A percentile compares a stretch with the other conserved stretches of the same genome.
Evolutionary conservation across 2,888 invertebrate species (phyloP).

Genomic region (Polietes domitor): DNA sequence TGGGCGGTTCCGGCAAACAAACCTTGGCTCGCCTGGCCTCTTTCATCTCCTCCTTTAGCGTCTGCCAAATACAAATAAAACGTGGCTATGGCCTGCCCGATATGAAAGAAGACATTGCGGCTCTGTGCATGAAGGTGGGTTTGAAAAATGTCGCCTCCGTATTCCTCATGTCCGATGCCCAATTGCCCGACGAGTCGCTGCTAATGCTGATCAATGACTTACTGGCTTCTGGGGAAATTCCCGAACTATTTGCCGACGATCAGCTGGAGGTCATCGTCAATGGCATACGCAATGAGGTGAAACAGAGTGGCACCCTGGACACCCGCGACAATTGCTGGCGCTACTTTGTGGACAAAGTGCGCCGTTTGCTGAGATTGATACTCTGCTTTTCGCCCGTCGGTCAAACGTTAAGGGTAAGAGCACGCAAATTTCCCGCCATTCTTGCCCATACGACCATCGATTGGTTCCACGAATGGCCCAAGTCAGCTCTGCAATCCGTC

Average conservation of each 20-base stretch:
- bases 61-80: conserved; percentile 94
- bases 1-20: conserved; percentile 97
- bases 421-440: conserved; percentile 96
- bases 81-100: conserved; percentile 93
- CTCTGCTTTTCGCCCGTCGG: conserved; percentile 99
- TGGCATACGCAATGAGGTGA: conserved; percentile 90
- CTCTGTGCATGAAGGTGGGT: conserved; percentile 92
- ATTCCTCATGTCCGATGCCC: conserved; percentile 96
- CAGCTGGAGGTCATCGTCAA: conserved; percentile 93
- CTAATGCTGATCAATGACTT: conserved; percentile 96
- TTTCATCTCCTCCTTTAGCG: conserved; percentile 94
- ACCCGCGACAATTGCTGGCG: conserved; percentile 97
- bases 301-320: conserved; percentile 90
- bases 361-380: conserved; percentile 89
- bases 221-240: conserved; percentile 96
- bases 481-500: conserved; percentile 94
- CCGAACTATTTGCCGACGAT: conserved; percentile 94
- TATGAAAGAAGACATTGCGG: conserved; percentile 88
- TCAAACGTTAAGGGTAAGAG: conserved; percentile 90
- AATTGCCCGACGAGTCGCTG: conserved; percentile 94
- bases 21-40: conserved; percentile 93
- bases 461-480: conserved; percentile 99
- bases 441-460: conserved; percentile 96
- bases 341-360: conserved; percentile 95
- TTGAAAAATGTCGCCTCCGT: conserved; percentile 92